Evolutionary conservation across 1,140 invertebrate species (phyloP), one percentile per base, ranked within the genome.

Genomic region (Reticulitermes speratus): DNA sequence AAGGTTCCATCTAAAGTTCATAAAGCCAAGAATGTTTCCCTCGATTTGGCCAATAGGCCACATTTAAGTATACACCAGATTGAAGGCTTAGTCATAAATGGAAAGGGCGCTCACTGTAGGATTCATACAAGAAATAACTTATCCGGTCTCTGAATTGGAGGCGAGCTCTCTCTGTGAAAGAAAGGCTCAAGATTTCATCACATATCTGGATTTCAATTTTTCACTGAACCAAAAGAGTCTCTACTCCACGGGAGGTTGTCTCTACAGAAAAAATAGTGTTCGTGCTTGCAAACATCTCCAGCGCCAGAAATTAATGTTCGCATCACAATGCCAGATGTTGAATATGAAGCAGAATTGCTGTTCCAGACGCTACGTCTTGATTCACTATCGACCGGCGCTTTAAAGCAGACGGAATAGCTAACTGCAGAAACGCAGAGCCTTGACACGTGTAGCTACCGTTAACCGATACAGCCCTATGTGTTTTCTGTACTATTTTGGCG

Each of bases 301-400:
- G 65, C n/a, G 5, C n/a, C 7, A 75, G 65, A 75, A 75, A 30
- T 75, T 75, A 75, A 75, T 75, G 65, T 75, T 75, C n/a, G 30
- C n/a, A 75, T 75, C 65, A 75, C 65, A 75, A 75, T 75, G 65
- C 65, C n/a, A 30, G 65, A 75, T 75, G 65, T n/a, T 75, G 25
- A 75, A 30, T 30, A 30, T 75, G 65, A 75, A n/a, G 25, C n/a
- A 75, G 65, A 30, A n/a, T 30, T 30, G 25, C n/a, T 6, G 25
- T n/a, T 75, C 14, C 19, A 16, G 14, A 5, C 16, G 52, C 8
- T 75, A 75, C n/a, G 65, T 75, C 65, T 75, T 30, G 11, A 25
- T 75, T 30, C 65, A n/a, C 65, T 75, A 75, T 75, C 65, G 65
- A 75, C 65, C 65, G 8, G n/a, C n/a, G n/a, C 25, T n/a, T n/a